Conservation (phyloP, 2,113 vertebrate genomes). For the Mandrillus leucophaeus region DNA sequence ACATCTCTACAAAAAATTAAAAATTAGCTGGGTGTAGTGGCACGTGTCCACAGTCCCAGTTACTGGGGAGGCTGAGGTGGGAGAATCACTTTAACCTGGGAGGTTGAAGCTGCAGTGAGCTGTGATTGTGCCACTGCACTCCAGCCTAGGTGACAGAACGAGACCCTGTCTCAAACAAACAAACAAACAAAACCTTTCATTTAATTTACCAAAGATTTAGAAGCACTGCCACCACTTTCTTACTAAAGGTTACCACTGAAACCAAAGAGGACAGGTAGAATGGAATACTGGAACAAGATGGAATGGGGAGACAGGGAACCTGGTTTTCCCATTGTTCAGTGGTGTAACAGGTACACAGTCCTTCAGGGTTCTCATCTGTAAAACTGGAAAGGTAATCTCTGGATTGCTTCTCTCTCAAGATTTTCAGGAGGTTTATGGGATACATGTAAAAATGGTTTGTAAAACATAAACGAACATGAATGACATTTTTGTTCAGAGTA, state of each 20-base stretch:
- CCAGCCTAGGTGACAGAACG: no score
- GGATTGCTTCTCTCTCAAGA: neutral
- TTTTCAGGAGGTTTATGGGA: neutral
- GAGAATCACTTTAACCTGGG: no score
- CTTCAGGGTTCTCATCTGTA: neutral
- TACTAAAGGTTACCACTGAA: neutral
- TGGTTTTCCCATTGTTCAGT: neutral
- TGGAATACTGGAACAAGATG: neutral
- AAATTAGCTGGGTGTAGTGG: no score
- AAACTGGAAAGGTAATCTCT: neutral
- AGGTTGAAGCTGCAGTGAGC: no score
- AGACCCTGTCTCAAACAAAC: no score
- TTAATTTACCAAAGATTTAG: neutral
- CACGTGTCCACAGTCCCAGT: no score
- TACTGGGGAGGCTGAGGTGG: no score
- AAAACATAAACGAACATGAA: neutral
- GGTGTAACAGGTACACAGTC: rapidly evolving
- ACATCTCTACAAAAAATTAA: no score
- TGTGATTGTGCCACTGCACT: no score
- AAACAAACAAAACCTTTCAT: neutral
- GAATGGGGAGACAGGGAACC: neutral
- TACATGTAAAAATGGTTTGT: neutral
- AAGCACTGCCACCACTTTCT: neutral
- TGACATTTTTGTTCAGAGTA: neutral
- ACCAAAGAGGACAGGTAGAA: neutral